Conservation (phyloP, 2,113 vertebrate species). For the Donacobius atricapilla region DNA sequence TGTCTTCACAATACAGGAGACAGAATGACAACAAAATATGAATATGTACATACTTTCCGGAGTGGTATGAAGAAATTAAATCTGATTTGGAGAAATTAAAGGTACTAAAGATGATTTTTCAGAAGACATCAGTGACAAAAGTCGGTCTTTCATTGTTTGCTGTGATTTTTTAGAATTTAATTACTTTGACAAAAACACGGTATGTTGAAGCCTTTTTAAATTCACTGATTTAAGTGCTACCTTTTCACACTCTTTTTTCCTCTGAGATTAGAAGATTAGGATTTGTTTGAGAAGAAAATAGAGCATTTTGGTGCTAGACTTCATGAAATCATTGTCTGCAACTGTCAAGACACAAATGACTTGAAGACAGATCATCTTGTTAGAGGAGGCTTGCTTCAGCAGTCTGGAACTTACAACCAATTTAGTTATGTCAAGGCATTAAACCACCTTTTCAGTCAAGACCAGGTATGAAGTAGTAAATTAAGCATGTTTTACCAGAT, state of each 20-base stretch:
- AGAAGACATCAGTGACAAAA: neutral
- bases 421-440: slow-evolving; percentile 48
- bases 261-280: slow-evolving; percentile 20
- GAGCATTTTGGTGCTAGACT: slow-evolving; percentile 16
- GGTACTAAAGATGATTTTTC: neutral
- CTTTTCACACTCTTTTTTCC: neutral
- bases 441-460: neutral
- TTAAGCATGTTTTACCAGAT: neutral
- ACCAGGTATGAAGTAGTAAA: neutral
- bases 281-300: slow-evolving; percentile 56
- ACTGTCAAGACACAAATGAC: slow-evolving; percentile 67
- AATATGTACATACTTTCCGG: neutral
- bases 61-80: neutral
- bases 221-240: neutral
- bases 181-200: neutral
- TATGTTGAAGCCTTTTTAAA: neutral
- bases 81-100: neutral
- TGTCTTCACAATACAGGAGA: neutral
- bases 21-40: neutral
- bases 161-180: neutral
- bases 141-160: neutral
- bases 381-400: slow-evolving; percentile 65
- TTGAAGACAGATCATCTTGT: slow-evolving; percentile 66
- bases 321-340: slow-evolving; percentile 51
- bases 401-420: slow-evolving; percentile 57